Percentiles rank a stretch among this genome's conserved stretches.
phyloP scores from a whole-genome alignment of 2,113 vertebrate genomes.

The Carettochelys insculpta region DNA sequence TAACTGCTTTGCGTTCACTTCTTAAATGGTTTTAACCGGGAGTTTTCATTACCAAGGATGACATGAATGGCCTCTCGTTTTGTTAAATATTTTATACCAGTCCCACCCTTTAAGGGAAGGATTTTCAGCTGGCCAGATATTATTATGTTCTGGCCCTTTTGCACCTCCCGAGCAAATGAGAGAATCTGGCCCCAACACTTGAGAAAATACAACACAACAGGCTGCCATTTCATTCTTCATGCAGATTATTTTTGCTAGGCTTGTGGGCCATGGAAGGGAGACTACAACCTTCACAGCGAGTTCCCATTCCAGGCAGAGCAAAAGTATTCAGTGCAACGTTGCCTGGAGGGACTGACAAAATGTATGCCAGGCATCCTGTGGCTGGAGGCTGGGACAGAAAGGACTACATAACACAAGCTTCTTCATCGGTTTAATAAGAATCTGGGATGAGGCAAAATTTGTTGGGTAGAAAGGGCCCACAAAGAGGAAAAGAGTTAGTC shows the following conservation, averaged over 20 bases:
- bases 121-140: background rate
- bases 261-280: background rate
- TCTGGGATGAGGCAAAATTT: background rate
- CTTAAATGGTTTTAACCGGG: background rate
- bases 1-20: background rate
- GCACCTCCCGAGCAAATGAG: background rate
- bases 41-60: background rate
- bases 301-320: background rate
- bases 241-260: background rate
- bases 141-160: background rate
- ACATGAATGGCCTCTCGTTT: conserved; percentile 30
- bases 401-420: background rate
- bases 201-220: background rate
- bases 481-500: background rate
- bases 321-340: background rate
- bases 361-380: background rate
- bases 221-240: background rate
- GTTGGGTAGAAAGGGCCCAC: background rate
- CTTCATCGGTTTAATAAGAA: background rate
- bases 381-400: background rate
- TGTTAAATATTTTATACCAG: background rate
- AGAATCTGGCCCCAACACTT: background rate
- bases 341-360: background rate
- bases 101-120: background rate
- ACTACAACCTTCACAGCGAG: background rate